These are phyloP conservation scores for Gastracanthus pulcherrimus DNA, from an alignment of 2,888 invertebrate genomes.

Conservation along the genomic window DNA sequence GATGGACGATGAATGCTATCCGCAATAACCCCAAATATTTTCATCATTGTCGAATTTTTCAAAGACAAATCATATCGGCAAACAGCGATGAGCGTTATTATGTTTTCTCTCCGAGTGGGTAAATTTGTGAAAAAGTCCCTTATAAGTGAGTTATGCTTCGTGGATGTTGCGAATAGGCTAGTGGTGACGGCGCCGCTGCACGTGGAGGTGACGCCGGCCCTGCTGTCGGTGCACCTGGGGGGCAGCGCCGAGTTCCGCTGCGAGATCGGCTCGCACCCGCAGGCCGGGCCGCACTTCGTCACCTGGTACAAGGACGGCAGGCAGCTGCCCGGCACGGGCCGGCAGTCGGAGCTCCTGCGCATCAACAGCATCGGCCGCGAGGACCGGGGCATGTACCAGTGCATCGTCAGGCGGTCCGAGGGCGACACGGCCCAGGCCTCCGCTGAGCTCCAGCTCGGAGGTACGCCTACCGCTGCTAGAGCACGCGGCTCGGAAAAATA, in stretches of 20 bases:
- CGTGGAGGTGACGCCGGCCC: slow-evolving; percentile 83
- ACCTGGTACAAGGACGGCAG: slow-evolving; percentile 85
- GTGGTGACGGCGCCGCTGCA: slow-evolving; percentile 84
- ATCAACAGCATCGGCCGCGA: slow-evolving; percentile 85
- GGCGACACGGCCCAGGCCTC: slow-evolving; percentile 88
- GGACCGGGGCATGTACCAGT: slow-evolving; percentile 88
- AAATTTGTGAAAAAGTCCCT: neutral
- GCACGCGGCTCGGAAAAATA: neutral
- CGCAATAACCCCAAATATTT: too few species aligned
- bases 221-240: slow-evolving; percentile 86
- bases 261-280: slow-evolving; percentile 74
- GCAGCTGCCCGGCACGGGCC: slow-evolving; percentile 83
- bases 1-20: too few species aligned
- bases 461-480: slow-evolving; percentile 72
- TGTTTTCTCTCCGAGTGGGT: neutral
- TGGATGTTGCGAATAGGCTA: slow-evolving; percentile 77
- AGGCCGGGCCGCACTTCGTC: slow-evolving; percentile 80
- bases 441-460: slow-evolving; percentile 86
- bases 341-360: slow-evolving; percentile 83
- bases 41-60: too few species aligned
- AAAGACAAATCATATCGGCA: too few species aligned
- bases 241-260: slow-evolving; percentile 85
- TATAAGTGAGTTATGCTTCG: neutral
- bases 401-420: slow-evolving; percentile 84
- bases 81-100: too few species aligned